phyloP scores from a whole-genome alignment of 2,888 invertebrate genomes.

The Pristionchus maxplancki region DNA sequence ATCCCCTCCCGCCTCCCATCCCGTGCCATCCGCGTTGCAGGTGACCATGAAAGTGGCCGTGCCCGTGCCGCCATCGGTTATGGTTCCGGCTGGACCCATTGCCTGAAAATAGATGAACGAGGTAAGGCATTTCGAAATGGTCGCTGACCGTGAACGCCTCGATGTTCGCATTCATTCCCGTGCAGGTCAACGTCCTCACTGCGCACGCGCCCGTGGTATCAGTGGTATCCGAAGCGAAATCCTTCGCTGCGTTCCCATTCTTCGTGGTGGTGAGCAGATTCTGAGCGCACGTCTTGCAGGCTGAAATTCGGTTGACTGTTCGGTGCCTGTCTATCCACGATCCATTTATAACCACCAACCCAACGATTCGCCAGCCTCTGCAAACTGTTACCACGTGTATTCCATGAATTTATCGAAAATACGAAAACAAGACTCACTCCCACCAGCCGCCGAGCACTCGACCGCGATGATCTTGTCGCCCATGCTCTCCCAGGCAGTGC shows the following conservation, averaged over 20 bases:
- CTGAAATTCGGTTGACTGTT: too few species aligned
- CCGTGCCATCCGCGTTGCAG: neutral
- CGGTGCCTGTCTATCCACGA: too few species aligned
- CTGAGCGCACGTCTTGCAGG: neutral
- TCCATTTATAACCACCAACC: too few species aligned
- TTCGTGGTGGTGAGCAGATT: neutral
- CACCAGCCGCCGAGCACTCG: neutral
- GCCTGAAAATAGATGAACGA: too few species aligned
- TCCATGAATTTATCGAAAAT: too few species aligned
- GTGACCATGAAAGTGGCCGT: neutral
- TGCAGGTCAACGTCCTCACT: neutral
- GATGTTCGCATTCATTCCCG: neutral
- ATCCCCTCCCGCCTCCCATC: neutral
- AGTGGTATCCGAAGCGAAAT: neutral
- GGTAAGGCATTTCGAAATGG: too few species aligned
- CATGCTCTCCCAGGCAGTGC: neutral
- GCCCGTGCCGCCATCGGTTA: neutral
- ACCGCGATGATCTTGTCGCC: neutral
- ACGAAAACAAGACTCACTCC: neutral
- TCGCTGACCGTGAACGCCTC: neutral
- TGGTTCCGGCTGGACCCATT: neutral
- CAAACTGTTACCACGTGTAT: too few species aligned
- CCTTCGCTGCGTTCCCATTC: neutral
- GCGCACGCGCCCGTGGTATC: neutral
- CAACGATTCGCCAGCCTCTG: too few species aligned